These are phyloP conservation scores for Reticulitermes lucifugus DNA, from an alignment of 2,888 invertebrate genomes.

Conservation along the genomic window DNA sequence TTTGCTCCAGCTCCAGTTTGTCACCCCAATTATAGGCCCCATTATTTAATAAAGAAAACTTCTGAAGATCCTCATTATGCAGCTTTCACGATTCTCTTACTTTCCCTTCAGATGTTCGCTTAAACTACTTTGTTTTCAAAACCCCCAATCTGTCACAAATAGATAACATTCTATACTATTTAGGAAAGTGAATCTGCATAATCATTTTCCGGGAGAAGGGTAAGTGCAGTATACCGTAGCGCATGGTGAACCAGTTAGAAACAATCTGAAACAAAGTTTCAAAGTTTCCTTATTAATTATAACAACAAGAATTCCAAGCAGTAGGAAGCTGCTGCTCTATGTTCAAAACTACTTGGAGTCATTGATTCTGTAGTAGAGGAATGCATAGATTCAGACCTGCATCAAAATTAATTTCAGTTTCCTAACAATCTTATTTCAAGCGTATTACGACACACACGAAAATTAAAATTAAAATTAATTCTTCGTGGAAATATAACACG, in stretches of 20 bases:
- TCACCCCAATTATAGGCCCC: too few species aligned
- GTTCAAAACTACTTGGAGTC: background rate
- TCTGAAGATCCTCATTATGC: too few species aligned
- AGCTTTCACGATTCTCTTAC: too few species aligned
- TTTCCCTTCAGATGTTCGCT: too few species aligned
- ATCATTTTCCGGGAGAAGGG: background rate
- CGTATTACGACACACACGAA: background rate
- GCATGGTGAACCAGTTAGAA: background rate
- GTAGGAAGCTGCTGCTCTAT: background rate
- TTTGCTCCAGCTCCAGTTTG: too few species aligned
- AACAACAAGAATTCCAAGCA: background rate
- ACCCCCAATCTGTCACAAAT: too few species aligned
- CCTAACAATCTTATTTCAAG: background rate
- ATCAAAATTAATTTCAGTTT: background rate
- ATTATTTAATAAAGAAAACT: too few species aligned
- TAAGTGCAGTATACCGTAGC: background rate
- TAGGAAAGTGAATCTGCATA: background rate
- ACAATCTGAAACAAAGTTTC: background rate
- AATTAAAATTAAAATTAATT: background rate
- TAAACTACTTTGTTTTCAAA: too few species aligned
- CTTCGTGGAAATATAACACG: background rate
- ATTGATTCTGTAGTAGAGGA: background rate
- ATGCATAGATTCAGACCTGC: background rate
- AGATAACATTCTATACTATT: too few species aligned
- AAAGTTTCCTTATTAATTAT: conserved; percentile 16